These are phyloP conservation scores for Lucilia cuprina DNA, from an alignment of 1,140 invertebrate species.

Conservation along the genomic window DNA sequence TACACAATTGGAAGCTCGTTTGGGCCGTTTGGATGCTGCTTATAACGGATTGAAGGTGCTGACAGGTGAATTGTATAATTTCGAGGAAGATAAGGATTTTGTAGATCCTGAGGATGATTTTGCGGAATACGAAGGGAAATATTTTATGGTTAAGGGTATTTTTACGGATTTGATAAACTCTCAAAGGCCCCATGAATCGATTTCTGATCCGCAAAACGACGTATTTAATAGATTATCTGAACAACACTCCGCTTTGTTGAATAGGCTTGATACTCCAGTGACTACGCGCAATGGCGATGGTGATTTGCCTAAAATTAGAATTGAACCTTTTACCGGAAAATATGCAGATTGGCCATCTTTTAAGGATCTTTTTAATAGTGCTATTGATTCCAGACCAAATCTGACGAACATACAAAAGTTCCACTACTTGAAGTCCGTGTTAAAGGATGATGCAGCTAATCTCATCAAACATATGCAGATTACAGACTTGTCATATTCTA, in stretches of 20 bases:
- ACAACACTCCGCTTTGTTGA: not conserved
- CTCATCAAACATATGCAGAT: slow-evolving; percentile 15
- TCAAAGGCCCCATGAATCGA: no score
- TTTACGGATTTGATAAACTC: no score
- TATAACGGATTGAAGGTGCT: not conserved
- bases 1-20: not conserved
- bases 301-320: slow-evolving; percentile 22
- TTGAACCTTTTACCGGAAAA: not conserved
- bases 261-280: not conserved
- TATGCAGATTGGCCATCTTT: slow-evolving; percentile 21
- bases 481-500: not conserved
- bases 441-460: slow-evolving; percentile 21
- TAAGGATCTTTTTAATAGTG: slow-evolving; percentile 18
- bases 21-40: not conserved
- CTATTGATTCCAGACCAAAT: not conserved
- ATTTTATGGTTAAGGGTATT: not conserved
- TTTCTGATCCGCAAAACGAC: no score
- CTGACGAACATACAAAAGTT: slow-evolving; percentile 29
- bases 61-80: not conserved
- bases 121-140: not conserved
- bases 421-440: slow-evolving; percentile 28
- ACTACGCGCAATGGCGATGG: not conserved
- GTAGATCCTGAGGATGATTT: not conserved
- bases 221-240: not conserved
- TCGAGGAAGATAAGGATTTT: not conserved